phyloP scores from a whole-genome alignment of 1,140 invertebrate species.

The Drosophila bocki region DNA sequence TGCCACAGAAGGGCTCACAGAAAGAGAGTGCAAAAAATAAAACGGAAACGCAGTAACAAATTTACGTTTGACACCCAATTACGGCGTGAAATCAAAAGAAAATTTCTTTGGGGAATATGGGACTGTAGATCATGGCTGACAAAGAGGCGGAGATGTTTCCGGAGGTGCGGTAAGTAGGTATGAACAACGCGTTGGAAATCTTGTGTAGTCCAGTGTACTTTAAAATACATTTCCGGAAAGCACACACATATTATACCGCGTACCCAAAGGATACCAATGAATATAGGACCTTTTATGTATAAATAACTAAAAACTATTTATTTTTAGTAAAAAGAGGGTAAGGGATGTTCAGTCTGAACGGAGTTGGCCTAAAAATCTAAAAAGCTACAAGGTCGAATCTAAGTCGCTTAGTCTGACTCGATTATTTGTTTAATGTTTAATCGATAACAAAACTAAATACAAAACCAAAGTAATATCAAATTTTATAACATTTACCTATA shows the following conservation, averaged over 20 bases:
- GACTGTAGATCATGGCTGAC: conserved; percentile 14
- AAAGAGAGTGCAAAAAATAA: conserved; percentile 33
- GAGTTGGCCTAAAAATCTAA: too few species aligned
- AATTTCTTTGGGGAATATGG: conserved; percentile 70
- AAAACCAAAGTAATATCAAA: too few species aligned
- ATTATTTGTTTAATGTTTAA: too few species aligned
- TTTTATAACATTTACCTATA: too few species aligned
- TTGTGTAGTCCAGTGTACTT: neutral
- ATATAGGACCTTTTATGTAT: too few species aligned
- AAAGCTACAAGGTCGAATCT: too few species aligned
- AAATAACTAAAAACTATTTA: too few species aligned
- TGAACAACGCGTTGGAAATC: neutral
- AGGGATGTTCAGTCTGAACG: too few species aligned
- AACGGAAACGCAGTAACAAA: conserved; percentile 68
- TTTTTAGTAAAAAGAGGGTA: too few species aligned
- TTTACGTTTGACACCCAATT: conserved; percentile 80
- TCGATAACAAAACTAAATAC: too few species aligned
- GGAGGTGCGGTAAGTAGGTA: conserved; percentile 9
- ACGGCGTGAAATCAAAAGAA: conserved; percentile 79
- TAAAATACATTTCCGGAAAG: neutral
- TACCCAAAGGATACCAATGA: too few species aligned
- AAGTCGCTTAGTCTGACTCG: too few species aligned
- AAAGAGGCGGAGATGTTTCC: neutral
- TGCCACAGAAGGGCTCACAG: conserved; percentile 52
- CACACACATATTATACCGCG: neutral